Evolutionary conservation across 2,797 vertebrate species (phyloP), one percentile per base, ranked within the genome.

Genomic region (Tokudaia muenninki): DNA sequence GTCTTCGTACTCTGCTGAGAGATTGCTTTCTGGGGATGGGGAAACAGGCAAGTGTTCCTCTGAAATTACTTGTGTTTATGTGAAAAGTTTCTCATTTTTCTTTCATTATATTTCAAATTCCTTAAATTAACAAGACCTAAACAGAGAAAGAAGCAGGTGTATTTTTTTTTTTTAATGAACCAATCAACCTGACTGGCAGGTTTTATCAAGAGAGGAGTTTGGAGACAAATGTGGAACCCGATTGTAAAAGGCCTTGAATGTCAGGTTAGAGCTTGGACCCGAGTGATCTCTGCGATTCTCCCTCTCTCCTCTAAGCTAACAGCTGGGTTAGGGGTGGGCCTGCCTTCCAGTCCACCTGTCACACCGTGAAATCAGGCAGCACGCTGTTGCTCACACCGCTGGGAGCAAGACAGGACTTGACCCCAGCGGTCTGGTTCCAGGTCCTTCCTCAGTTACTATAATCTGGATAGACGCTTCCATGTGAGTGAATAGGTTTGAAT

Each of bases 91-190:
- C 24, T 74, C 31, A 63, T 75, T 91, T 96, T 12, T 59, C 63
- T 91, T 94, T 95, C 34, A 79, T 87, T 95, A 63, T 79, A 81
- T 91, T 97, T 96, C 80, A 89, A 50, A 82, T 24, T 87, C 29
- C 34, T 96, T 94, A 75, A 90, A 82, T 82, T 84, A 87, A 75
- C 26, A 95, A n/a, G 4, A 37, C 37, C 21, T 47, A 75, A 74
- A 95, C 24, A 83, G 75, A 97, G 70, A 89, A 63, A 96, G 79
- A 92, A 63, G 55, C 34, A 81, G 93, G 77, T 92, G 21, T 59
- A 7, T 61, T 63, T 24, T 67, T 14, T 67, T 6, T 67, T 19
- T 82, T 29, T 3, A 87, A 91, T 14, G 47, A 96, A 44, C 65
- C 47, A 44, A 55, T 34, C 78, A 67, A 41, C 59, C 52, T 81